Evolutionary conservation across 2,797 vertebrate species (phyloP).

Genomic region (Hippocampus kuda): DNA sequence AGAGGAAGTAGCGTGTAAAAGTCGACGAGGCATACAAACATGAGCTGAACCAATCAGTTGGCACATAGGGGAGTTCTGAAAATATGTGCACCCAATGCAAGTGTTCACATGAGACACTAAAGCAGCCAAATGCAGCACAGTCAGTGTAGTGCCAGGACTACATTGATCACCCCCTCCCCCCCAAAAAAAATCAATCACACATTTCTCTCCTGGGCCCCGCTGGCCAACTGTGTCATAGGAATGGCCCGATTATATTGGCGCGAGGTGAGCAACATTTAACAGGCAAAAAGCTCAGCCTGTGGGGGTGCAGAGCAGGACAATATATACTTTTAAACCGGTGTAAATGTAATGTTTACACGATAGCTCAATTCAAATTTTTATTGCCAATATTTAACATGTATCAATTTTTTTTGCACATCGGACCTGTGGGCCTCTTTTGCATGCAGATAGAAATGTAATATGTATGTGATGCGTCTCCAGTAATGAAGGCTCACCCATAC

Average conservation of each 20-base stretch:
- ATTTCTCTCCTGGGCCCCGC: slow-evolving; percentile 47
- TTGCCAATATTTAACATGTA: too few species aligned
- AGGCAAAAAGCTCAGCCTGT: slow-evolving; percentile 17
- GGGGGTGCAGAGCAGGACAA: background rate
- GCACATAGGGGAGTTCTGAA: slow-evolving; percentile 23
- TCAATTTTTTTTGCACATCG: too few species aligned
- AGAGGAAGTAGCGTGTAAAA: slow-evolving; percentile 49
- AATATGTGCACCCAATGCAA: slow-evolving; percentile 22
- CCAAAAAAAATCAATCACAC: slow-evolving; percentile 50
- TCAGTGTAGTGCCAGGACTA: slow-evolving; percentile 36
- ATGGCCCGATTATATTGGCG: slow-evolving; percentile 55
- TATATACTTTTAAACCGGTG: too few species aligned
- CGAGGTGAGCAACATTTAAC: slow-evolving; percentile 48
- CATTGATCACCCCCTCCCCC: slow-evolving; percentile 46
- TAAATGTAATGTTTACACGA: too few species aligned
- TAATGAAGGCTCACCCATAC: too few species aligned
- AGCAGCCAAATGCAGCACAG: slow-evolving; percentile 32
- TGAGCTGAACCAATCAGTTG: slow-evolving; percentile 44
- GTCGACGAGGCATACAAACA: slow-evolving; percentile 39
- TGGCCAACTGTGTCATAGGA: slow-evolving; percentile 50
- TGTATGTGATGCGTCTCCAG: too few species aligned
- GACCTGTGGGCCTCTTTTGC: too few species aligned
- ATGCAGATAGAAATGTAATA: too few species aligned
- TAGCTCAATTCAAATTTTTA: too few species aligned
- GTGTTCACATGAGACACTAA: slow-evolving; percentile 18